phyloP scores from a whole-genome alignment of 1,140 invertebrate species.

The Steinernema khuongi region DNA sequence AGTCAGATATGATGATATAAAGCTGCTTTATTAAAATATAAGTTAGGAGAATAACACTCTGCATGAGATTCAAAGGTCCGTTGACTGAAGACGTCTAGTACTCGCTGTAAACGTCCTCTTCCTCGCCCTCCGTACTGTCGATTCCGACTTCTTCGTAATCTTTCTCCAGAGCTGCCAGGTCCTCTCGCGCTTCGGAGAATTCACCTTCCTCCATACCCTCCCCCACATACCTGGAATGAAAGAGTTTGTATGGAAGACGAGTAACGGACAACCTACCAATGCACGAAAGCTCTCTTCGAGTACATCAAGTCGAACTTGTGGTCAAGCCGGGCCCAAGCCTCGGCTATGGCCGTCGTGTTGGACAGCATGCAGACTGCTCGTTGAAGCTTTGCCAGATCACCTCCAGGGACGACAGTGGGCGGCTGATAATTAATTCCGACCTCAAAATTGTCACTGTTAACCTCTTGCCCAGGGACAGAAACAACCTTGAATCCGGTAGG shows the following conservation, averaged over 20 bases:
- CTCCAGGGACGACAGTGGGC: constrained; percentile 55
- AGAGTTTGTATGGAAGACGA: neutral
- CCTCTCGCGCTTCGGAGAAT: constrained; percentile 76
- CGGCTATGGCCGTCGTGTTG: constrained; percentile 69
- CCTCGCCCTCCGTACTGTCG: constrained; percentile 34
- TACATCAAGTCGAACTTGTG: constrained; percentile 72
- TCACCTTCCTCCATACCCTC: constrained; percentile 78
- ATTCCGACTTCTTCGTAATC: constrained; percentile 67
- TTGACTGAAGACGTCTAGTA: neutral
- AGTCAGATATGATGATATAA: too few species aligned
- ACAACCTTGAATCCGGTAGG: constrained; percentile 60
- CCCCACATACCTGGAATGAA: constrained; percentile 63
- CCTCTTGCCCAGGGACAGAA: neutral
- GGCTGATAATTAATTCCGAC: constrained; percentile 57
- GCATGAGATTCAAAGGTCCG: too few species aligned
- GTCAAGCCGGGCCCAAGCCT: constrained; percentile 70
- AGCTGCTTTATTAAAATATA: too few species aligned
- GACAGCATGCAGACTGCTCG: constrained; percentile 68
- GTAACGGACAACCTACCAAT: constrained; percentile 63
- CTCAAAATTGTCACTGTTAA: constrained; percentile 27
- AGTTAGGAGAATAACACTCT: too few species aligned
- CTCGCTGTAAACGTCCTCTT: constrained; percentile 31
- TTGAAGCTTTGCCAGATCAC: constrained; percentile 55
- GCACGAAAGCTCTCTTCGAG: constrained; percentile 72
- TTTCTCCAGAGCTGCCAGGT: constrained; percentile 75